Percentiles rank a stretch among this genome's conserved stretches.
Conservation (phyloP, 1,140 invertebrate species). For the Brachionus koreanus region DNA sequence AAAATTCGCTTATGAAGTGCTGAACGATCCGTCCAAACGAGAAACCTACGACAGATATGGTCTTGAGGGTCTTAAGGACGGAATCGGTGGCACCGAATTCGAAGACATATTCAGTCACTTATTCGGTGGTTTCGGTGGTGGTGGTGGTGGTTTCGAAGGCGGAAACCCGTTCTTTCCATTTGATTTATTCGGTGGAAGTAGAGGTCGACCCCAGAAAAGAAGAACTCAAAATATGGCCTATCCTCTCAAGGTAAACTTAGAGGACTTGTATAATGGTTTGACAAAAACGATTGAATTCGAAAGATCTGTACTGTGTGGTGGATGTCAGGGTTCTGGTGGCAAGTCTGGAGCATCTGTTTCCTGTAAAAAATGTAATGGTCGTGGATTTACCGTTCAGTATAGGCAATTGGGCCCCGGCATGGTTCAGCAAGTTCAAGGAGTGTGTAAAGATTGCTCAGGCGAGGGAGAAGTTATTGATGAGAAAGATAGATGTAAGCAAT, state of each 20-base stretch:
- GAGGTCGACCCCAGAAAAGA: not conserved
- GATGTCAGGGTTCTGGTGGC: slow-evolving; percentile 81
- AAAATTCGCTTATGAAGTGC: slow-evolving; percentile 44
- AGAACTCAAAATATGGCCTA: slow-evolving; percentile 40
- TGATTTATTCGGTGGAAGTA: slow-evolving; percentile 31
- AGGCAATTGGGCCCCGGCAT: slow-evolving; percentile 85
- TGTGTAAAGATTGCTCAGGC: slow-evolving; percentile 70
- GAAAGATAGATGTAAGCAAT: slow-evolving; percentile 44
- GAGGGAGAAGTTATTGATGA: slow-evolving; percentile 43
- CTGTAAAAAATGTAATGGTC: slow-evolving; percentile 76
- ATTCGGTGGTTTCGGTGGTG: slow-evolving; percentile 33
- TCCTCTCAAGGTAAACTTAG: slow-evolving; percentile 70
- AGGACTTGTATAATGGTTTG: slow-evolving; percentile 87
- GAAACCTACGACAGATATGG: slow-evolving; percentile 38
- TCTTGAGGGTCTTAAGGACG: slow-evolving; percentile 44
- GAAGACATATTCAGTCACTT: slow-evolving; percentile 31
- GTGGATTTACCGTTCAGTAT: slow-evolving; percentile 77
- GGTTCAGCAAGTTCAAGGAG: slow-evolving; percentile 83
- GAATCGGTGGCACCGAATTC: slow-evolving; percentile 23
- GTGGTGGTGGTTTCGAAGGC: slow-evolving; percentile 1
- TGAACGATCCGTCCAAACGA: slow-evolving; percentile 26
- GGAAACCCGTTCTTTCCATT: slow-evolving; percentile 43
- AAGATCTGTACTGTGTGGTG: slow-evolving; percentile 89
- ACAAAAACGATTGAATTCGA: slow-evolving; percentile 82
- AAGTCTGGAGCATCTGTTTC: slow-evolving; percentile 74